Conservation (phyloP, 2,113 vertebrate genomes). For the Pleuronectes platessa region DNA sequence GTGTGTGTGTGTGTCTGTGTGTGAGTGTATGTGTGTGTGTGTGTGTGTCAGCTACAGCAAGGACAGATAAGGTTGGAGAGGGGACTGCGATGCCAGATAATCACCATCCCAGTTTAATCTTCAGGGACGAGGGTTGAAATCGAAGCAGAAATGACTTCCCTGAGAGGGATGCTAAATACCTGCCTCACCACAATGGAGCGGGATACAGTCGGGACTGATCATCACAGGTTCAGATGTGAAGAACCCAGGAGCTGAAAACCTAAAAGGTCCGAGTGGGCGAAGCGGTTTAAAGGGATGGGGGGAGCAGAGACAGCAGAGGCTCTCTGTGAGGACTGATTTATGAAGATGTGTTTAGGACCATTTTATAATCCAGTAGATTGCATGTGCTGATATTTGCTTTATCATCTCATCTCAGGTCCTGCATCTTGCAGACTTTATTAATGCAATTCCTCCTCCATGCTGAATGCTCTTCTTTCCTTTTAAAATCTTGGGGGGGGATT, state of each 20-base stretch:
- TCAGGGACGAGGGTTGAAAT: slow-evolving; percentile 29
- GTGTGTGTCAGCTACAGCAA: slow-evolving; percentile 2
- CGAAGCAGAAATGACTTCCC: slow-evolving; percentile 37
- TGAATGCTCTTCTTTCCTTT: too few relatives aligned
- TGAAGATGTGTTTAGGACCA: background rate
- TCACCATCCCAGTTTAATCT: slow-evolving; percentile 23
- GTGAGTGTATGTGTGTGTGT: background rate
- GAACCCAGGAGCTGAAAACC: background rate
- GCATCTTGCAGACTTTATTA: too few relatives aligned
- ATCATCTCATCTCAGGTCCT: too few relatives aligned
- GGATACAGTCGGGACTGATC: background rate
- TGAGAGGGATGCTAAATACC: slow-evolving; percentile 47
- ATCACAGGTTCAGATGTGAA: background rate
- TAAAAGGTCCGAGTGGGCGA: background rate
- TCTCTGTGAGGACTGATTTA: background rate
- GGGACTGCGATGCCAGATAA: slow-evolving; percentile 29
- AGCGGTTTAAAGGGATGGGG: background rate
- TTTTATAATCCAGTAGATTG: background rate
- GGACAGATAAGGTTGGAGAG: slow-evolving; percentile 27
- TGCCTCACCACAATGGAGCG: slow-evolving; percentile 4
- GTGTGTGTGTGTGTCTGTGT: background rate
- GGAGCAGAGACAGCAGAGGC: background rate
- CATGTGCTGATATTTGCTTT: background rate
- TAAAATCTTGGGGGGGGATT: too few relatives aligned
- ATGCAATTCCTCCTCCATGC: too few relatives aligned